Conservation (phyloP, 2,888 invertebrate species). For the Stenoptilia bipunctidactyla region DNA sequence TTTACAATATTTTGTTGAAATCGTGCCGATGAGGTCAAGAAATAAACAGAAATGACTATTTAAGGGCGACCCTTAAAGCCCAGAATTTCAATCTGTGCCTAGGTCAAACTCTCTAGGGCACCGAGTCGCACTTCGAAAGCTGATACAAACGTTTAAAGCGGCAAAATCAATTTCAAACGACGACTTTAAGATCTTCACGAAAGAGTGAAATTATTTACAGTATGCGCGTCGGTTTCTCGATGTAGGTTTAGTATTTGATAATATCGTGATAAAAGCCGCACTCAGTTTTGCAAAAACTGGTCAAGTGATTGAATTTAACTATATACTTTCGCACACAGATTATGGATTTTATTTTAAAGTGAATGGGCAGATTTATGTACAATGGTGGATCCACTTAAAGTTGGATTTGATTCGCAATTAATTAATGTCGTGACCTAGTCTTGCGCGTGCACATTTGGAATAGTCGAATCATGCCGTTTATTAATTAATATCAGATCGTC, state of each 20-base stretch:
- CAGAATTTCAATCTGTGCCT: constrained; percentile 43
- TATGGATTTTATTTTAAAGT: constrained; percentile 35
- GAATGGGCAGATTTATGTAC: constrained; percentile 37
- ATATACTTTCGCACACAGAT: constrained; percentile 4
- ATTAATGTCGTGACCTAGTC: constrained; percentile 57
- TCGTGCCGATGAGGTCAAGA: constrained; percentile 52
- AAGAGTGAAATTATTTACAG: too few species aligned
- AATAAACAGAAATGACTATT: constrained; percentile 35
- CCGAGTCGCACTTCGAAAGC: not conserved
- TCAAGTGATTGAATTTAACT: not conserved
- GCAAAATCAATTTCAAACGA: too few species aligned
- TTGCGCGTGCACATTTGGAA: constrained; percentile 22
- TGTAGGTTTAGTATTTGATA: not conserved
- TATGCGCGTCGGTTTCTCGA: too few species aligned
- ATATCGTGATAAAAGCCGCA: not conserved
- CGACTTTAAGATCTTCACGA: too few species aligned
- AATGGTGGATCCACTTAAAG: constrained; percentile 48
- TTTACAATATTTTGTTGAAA: constrained; percentile 38
- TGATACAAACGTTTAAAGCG: too few species aligned
- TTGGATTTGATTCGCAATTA: constrained; percentile 60
- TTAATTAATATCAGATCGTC: constrained; percentile 51
- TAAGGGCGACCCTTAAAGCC: constrained; percentile 33
- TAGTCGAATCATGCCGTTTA: constrained; percentile 45
- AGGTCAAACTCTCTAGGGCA: constrained; percentile 53
- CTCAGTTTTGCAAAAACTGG: constrained; percentile 4